Evolutionary conservation across 2,113 vertebrate genomes (phyloP).

Genomic region (Nipponia nippon): DNA sequence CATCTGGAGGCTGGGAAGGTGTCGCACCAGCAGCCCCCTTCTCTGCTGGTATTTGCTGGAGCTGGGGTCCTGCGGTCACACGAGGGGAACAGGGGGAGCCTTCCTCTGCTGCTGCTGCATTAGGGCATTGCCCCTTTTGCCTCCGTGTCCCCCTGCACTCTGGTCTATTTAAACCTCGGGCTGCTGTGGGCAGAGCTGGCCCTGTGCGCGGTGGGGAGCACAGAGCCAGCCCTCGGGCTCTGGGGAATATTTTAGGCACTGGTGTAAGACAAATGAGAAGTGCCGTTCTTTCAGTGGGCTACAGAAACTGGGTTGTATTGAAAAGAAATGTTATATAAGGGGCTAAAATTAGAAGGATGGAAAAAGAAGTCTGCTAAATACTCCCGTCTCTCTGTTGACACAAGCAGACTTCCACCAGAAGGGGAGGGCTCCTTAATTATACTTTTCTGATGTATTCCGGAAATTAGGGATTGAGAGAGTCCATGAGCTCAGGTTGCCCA

Average conservation of each 20-base stretch:
- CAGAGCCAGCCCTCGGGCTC: neutral
- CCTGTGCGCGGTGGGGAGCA: neutral
- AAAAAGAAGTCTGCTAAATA: constrained; percentile 65
- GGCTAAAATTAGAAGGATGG: constrained; percentile 61
- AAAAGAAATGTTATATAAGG: constrained; percentile 66
- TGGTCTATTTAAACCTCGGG: accelerated
- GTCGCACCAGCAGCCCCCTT: neutral
- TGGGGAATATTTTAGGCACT: constrained; percentile 21
- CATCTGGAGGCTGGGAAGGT: neutral
- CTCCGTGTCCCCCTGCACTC: accelerated
- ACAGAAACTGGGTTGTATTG: constrained; percentile 66
- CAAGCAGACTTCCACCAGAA: constrained; percentile 57
- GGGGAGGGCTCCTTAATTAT: constrained; percentile 48
- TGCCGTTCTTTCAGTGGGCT: constrained; percentile 42
- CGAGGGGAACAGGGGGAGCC: too few relatives aligned
- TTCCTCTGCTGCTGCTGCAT: accelerated
- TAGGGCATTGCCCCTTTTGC: neutral
- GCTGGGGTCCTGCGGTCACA: accelerated
- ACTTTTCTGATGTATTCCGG: constrained; percentile 12
- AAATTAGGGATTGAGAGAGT: neutral
- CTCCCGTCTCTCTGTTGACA: constrained; percentile 62
- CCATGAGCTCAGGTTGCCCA: neutral
- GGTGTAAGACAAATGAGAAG: constrained; percentile 54
- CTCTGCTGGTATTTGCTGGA: neutral
- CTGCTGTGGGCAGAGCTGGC: neutral